Percentiles rank a stretch among this genome's conserved stretches.
Conservation (phyloP, 2,888 invertebrate genomes). For the Tetrapedia diversipes region DNA sequence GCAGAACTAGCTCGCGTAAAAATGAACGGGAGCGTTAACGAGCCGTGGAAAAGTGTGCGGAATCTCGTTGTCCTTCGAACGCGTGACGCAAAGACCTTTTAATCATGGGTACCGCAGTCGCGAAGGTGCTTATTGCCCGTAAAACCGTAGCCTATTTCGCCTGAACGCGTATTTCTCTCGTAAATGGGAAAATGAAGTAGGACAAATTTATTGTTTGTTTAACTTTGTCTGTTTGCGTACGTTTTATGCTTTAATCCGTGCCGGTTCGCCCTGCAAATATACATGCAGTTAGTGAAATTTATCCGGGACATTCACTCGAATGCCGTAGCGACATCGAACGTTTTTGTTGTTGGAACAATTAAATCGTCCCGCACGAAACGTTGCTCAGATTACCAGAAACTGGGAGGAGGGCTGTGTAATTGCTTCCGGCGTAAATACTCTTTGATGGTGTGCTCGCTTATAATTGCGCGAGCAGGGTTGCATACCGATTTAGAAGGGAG, state of each 20-base stretch:
- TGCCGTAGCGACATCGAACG: neutral
- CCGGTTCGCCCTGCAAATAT: neutral
- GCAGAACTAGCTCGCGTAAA: too few species aligned
- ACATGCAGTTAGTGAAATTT: neutral
- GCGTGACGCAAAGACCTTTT: neutral
- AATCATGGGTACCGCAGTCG: slow-evolving; percentile 1
- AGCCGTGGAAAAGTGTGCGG: neutral
- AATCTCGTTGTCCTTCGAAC: neutral
- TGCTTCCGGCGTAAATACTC: neutral
- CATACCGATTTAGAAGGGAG: neutral
- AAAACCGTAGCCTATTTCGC: slow-evolving; percentile 1
- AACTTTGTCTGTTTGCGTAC: too few species aligned
- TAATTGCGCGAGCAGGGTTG: neutral
- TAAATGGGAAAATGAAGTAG: slow-evolving; percentile 1
- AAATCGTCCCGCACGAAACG: neutral
- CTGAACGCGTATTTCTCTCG: neutral
- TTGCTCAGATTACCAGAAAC: neutral
- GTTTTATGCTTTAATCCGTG: neutral
- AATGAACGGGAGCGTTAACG: neutral
- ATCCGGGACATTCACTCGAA: neutral
- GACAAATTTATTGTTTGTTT: neutral
- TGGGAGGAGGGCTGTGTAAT: neutral
- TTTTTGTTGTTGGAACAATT: neutral
- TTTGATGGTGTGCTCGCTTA: neutral
- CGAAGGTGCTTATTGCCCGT: slow-evolving; percentile 4